Conservation (phyloP, 2,113 vertebrate genomes). For the Xenopus laevis region DNA sequence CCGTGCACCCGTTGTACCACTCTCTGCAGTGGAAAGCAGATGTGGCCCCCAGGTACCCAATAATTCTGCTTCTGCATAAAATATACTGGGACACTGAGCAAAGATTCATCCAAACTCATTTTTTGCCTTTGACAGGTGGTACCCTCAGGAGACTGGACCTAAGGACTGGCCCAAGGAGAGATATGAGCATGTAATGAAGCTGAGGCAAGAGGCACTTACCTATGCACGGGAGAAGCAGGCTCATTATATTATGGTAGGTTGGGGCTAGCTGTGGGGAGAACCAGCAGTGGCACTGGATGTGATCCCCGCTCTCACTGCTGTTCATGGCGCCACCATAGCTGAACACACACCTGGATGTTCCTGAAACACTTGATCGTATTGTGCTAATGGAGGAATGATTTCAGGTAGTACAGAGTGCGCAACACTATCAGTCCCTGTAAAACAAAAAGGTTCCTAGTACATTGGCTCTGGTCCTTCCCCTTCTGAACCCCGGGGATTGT, state of each 20-base stretch:
- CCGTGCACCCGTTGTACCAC: conserved; percentile 74
- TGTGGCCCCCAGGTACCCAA: conserved; percentile 74
- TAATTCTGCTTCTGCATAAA: conserved; percentile 28
- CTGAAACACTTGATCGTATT: too few relatives aligned
- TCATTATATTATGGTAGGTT: conserved; percentile 85
- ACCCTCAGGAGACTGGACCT: conserved; percentile 81
- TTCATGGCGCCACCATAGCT: too few relatives aligned
- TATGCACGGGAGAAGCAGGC: conserved; percentile 79
- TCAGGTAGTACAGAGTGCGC: too few relatives aligned
- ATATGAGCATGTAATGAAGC: conserved; percentile 88
- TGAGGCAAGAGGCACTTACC: conserved; percentile 86
- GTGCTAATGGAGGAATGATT: too few relatives aligned
- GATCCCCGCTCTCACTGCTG: background rate
- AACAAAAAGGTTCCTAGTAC: too few relatives aligned
- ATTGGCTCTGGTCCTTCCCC: too few relatives aligned
- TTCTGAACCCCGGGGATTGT: too few relatives aligned
- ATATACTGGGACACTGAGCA: background rate
- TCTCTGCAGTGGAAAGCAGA: conserved; percentile 77
- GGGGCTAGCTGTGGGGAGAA: background rate
- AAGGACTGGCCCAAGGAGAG: conserved; percentile 89
- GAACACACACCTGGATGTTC: too few relatives aligned
- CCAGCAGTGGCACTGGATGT: background rate
- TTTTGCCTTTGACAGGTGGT: conserved; percentile 64
- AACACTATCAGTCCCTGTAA: too few relatives aligned
- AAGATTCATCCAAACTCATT: too few relatives aligned